phyloP scores from a whole-genome alignment of 2,797 vertebrate species.

The Gouania willdenowi region DNA sequence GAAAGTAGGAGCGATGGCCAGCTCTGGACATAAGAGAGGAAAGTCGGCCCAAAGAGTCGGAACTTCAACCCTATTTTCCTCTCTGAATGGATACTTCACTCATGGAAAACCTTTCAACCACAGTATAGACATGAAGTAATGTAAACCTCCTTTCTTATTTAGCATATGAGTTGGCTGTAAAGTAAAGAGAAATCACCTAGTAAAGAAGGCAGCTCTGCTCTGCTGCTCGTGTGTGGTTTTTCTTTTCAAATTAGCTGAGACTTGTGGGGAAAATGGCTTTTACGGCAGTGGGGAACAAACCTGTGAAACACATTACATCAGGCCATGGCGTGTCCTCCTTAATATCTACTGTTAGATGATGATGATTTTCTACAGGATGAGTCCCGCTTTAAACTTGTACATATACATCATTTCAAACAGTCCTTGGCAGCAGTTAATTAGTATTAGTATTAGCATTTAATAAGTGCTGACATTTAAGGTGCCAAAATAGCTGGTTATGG shows the following conservation, averaged over 20 bases:
- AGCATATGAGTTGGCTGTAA: slow-evolving; percentile 57
- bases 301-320: slow-evolving; percentile 61
- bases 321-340: slow-evolving; percentile 23
- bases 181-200: slow-evolving; percentile 23
- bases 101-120: slow-evolving; percentile 13
- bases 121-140: slow-evolving; percentile 45
- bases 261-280: slow-evolving; percentile 28
- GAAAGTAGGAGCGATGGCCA: slow-evolving; percentile 18
- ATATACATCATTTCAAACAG: slow-evolving; percentile 17
- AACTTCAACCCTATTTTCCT: slow-evolving; percentile 26
- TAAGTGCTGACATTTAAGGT: slow-evolving; percentile 11
- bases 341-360: slow-evolving; percentile 5
- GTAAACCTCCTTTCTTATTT: slow-evolving; percentile 30
- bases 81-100: slow-evolving; percentile 16
- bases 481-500: slow-evolving; percentile 15
- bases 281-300: slow-evolving; percentile 26
- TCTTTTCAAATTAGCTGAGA: slow-evolving; percentile 49
- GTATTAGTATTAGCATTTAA: too few species aligned
- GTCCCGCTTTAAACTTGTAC: slow-evolving; percentile 21
- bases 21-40: slow-evolving; percentile 25
- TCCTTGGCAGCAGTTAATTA: slow-evolving; percentile 4
- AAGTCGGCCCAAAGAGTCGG: slow-evolving; percentile 24
- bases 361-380: slow-evolving; percentile 25
- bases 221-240: slow-evolving; percentile 58
- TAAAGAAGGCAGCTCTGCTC: slow-evolving; percentile 51